Evolutionary conservation across 2,113 vertebrate species (phyloP).

Genomic region (Miniopterus natalensis): DNA sequence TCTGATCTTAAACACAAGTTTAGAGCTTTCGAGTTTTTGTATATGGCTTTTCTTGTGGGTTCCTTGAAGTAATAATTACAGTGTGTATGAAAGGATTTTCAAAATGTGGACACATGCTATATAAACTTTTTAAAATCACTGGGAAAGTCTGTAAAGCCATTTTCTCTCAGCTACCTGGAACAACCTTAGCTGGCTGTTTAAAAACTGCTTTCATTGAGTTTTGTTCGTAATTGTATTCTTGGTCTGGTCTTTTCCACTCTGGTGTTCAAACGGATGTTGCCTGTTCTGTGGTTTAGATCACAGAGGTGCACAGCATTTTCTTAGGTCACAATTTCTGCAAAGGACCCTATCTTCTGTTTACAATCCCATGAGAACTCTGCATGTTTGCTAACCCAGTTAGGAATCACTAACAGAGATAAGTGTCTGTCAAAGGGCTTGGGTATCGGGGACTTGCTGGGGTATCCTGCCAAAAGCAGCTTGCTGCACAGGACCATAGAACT

Average conservation of each 20-base stretch:
- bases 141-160: neutral
- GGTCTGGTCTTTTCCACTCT: neutral
- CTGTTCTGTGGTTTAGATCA: neutral
- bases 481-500: neutral
- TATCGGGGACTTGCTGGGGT: neutral
- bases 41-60: neutral
- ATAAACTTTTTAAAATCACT: constrained; percentile 10
- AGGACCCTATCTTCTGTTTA: neutral
- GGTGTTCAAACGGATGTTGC: neutral
- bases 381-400: neutral
- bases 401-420: neutral
- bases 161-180: neutral
- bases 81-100: neutral
- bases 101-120: neutral
- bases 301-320: neutral
- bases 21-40: neutral
- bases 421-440: neutral
- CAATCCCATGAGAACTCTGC: neutral
- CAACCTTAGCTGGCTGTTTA: neutral
- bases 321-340: too few species aligned
- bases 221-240: neutral
- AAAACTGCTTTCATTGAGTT: neutral
- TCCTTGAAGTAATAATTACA: neutral
- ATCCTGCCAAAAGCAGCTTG: neutral
- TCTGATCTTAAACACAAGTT: neutral